Conservation (phyloP, 92 coral and sea anemone species). For the Zoanthus solanderi region DNA sequence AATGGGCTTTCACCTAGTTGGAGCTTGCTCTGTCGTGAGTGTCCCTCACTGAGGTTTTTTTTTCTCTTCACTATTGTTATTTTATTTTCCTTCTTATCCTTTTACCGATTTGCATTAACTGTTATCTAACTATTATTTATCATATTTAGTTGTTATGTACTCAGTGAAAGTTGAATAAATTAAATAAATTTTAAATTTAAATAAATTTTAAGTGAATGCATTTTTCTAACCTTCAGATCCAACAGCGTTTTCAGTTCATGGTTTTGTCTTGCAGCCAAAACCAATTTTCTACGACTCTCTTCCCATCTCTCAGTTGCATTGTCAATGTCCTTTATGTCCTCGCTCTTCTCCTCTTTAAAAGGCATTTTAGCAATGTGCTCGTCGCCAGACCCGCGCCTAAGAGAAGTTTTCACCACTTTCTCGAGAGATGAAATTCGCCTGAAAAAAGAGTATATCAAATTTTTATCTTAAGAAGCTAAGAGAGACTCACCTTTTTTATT, state of each 20-base stretch:
- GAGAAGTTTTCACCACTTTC: constrained; percentile 60
- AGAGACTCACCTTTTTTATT: too few species aligned
- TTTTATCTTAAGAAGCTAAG: background rate
- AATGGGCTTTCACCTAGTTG: too few species aligned
- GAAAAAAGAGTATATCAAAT: background rate
- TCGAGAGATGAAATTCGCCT: constrained; percentile 85
- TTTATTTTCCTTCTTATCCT: too few species aligned
- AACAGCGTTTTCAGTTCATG: constrained; percentile 79
- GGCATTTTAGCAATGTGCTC: constrained; percentile 10
- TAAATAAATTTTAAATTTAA: background rate
- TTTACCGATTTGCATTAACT: too few species aligned
- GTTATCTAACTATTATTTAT: too few species aligned
- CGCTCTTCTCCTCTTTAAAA: background rate
- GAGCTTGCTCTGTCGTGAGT: too few species aligned
- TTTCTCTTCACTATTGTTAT: too few species aligned
- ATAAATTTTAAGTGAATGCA: background rate
- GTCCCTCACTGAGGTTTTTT: too few species aligned
- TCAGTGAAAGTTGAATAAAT: background rate
- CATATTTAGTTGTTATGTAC: too few species aligned
- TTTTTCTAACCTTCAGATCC: constrained; percentile 76
- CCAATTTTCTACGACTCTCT: constrained; percentile 56
- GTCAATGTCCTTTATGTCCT: background rate
- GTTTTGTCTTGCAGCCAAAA: constrained; percentile 61
- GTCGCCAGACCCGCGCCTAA: constrained; percentile 45
- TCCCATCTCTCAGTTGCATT: constrained; percentile 23